These are phyloP conservation scores for Eurytoma adleriae DNA, from an alignment of 2,888 invertebrate genomes.

Conservation along the genomic window DNA sequence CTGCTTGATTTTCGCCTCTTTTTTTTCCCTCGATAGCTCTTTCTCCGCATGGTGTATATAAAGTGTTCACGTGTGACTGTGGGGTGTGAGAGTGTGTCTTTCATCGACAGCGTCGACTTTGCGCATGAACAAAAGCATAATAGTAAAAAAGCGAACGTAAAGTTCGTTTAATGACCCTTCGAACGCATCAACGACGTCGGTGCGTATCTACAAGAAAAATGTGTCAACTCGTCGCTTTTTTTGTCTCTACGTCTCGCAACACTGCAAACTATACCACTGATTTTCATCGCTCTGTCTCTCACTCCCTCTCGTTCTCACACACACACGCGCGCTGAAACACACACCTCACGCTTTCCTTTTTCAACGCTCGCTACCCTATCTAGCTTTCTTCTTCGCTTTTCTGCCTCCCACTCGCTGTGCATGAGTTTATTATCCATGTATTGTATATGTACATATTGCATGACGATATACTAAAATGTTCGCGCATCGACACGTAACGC, in stretches of 20 bases:
- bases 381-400: conserved; percentile 37
- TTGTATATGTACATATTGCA: conserved; percentile 65
- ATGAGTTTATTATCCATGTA: conserved; percentile 53
- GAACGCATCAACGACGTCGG: conserved; percentile 33
- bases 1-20: conserved; percentile 9
- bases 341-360: conserved; percentile 1
- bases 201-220: conserved; percentile 35
- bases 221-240: conserved; percentile 25
- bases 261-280: conserved; percentile 26
- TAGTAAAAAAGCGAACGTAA: conserved; percentile 45
- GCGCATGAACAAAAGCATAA: conserved; percentile 37
- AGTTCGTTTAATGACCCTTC: conserved; percentile 46
- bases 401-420: conserved; percentile 18
- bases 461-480: conserved; percentile 59
- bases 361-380: not conserved
- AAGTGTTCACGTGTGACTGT: too few relatives aligned
- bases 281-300: conserved; percentile 2
- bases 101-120: conserved; percentile 31
- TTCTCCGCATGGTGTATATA: not conserved
- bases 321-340: not conserved
- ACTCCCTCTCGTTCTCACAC: not conserved
- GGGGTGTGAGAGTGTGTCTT: too few relatives aligned
- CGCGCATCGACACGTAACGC: conserved; percentile 57
- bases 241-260: not conserved
- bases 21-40: conserved; percentile 2